Conservation (phyloP, 2,113 vertebrate genomes). For the Genyomyrus donnyi region DNA sequence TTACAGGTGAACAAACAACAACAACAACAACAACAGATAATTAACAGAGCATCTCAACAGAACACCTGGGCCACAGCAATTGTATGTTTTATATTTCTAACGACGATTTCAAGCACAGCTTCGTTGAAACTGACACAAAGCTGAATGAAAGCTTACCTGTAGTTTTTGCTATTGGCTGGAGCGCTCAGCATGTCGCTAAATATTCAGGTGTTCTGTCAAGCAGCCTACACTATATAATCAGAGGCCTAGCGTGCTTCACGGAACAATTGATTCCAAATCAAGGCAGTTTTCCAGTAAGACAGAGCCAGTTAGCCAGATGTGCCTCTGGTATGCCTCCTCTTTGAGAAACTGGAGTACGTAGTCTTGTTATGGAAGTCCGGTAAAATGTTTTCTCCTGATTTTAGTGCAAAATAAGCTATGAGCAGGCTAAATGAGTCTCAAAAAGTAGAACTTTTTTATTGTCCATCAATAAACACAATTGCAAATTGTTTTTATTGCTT, state of each 20-base stretch:
- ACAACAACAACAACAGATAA: neutral
- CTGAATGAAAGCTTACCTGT: neutral
- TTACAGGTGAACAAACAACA: neutral
- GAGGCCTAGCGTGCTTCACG: neutral
- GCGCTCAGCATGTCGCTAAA: neutral
- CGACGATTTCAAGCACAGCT: neutral
- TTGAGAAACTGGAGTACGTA: neutral
- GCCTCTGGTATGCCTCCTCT: neutral
- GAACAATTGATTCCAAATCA: slow-evolving; percentile 1
- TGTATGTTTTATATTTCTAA: neutral
- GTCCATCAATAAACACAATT: neutral
- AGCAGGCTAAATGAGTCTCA: neutral
- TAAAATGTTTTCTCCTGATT: neutral
- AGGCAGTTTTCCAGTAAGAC: neutral
- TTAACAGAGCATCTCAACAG: neutral
- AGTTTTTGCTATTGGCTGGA: neutral
- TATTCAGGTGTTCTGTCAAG: neutral
- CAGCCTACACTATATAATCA: neutral
- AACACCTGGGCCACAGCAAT: neutral
- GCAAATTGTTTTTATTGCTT: neutral
- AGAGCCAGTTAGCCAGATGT: neutral
- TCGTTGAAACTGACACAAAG: neutral
- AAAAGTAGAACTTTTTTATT: neutral
- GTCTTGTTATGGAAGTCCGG: neutral
- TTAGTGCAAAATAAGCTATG: neutral